These are phyloP conservation scores for Drosophila lowei DNA, from an alignment of 1,140 invertebrate genomes.

Conservation along the genomic window DNA sequence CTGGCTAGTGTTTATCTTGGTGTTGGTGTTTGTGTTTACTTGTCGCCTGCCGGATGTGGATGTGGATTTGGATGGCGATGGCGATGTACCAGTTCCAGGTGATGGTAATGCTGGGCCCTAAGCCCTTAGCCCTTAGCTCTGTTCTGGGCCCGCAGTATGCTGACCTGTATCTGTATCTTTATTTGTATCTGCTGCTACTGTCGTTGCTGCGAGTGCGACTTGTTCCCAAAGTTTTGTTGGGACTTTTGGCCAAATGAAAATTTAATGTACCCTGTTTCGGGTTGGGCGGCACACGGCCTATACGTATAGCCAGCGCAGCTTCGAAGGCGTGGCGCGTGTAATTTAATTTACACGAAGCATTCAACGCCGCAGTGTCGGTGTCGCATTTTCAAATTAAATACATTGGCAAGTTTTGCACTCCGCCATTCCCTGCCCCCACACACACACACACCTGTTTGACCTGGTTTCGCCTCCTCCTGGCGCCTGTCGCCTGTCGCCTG, in stretches of 20 bases:
- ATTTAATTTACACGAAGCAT: slow-evolving; percentile 57
- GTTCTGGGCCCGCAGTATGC: slow-evolving; percentile 28
- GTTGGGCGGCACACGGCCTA: slow-evolving; percentile 45
- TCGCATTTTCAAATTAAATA: slow-evolving; percentile 63
- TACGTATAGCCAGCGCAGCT: not conserved
- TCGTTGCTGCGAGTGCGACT: slow-evolving; percentile 26
- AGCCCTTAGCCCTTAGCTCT: not conserved
- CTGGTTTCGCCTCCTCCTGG: slow-evolving; percentile 35
- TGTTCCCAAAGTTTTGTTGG: slow-evolving; percentile 57
- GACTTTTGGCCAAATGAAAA: slow-evolving; percentile 60
- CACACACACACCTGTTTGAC: slow-evolving; percentile 37
- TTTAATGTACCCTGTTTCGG: slow-evolving; percentile 57
- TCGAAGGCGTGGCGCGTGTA: slow-evolving; percentile 47
- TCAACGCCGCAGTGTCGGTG: slow-evolving; percentile 56
- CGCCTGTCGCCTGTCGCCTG: slow-evolving; percentile 18
- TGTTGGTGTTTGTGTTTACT: slow-evolving; percentile 53
- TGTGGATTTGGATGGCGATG: slow-evolving; percentile 15
- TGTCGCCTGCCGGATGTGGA: slow-evolving; percentile 45
- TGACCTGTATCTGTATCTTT: slow-evolving; percentile 28
- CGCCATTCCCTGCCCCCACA: not conserved
- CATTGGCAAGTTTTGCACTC: slow-evolving; percentile 31
- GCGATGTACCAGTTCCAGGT: slow-evolving; percentile 8
- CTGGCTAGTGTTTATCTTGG: no score
- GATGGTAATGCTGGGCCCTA: slow-evolving; percentile 21
- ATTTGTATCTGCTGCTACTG: slow-evolving; percentile 14